phyloP scores from a whole-genome alignment of 2,113 vertebrate genomes.

The Xyliphius kryptos region DNA sequence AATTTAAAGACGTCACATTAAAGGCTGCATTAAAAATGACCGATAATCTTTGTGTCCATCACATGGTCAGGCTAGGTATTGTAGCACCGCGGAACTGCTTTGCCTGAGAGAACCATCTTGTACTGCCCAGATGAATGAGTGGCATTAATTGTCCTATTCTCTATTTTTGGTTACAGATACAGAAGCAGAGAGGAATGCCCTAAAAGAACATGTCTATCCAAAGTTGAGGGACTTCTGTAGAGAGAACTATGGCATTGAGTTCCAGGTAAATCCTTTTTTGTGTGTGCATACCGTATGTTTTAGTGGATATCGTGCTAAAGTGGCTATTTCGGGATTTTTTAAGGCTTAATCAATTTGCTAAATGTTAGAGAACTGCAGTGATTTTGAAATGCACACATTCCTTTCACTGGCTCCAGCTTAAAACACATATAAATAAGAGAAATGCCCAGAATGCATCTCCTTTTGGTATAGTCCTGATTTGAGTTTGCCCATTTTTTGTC shows the following conservation, averaged over 20 bases:
- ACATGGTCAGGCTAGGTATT: no score
- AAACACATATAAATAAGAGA: slow-evolving; percentile 15
- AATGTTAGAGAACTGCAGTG: no score
- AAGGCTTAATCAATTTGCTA: no score
- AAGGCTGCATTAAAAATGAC: no score
- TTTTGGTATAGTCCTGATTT: slow-evolving; percentile 47
- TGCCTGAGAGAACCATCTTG: not conserved
- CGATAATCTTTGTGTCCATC: no score
- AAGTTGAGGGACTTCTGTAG: slow-evolving; percentile 98
- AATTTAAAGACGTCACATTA: no score
- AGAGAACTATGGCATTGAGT: slow-evolving; percentile 98
- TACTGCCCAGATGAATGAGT: not conserved
- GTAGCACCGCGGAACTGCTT: no score
- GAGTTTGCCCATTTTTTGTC: slow-evolving; percentile 30
- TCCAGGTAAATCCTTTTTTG: slow-evolving; percentile 75
- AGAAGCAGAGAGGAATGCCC: slow-evolving; percentile 86
- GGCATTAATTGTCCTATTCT: slow-evolving; percentile 3
- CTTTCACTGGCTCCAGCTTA: no score
- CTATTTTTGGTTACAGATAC: slow-evolving; percentile 73
- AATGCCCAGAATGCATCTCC: slow-evolving; percentile 40
- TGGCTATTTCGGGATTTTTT: no score
- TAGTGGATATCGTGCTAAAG: no score
- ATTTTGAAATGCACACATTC: no score
- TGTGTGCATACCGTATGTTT: no score
- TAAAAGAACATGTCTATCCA: slow-evolving; percentile 93